Conservation (phyloP, 2,113 vertebrate species). For the Sander lucioperca region DNA sequence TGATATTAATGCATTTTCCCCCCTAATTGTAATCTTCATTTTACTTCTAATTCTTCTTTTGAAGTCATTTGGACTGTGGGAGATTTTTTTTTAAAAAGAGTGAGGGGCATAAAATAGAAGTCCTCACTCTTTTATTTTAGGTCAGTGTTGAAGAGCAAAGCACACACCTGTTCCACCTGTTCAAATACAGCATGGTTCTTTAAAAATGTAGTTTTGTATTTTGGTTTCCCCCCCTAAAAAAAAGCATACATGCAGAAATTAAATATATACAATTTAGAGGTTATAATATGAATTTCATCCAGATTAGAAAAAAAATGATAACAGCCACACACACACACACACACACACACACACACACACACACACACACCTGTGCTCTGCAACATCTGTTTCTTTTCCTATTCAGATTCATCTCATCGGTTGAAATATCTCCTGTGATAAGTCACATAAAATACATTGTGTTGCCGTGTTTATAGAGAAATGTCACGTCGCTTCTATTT, state of each 20-base stretch:
- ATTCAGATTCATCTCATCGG: constrained; percentile 7
- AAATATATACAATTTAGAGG: neutral
- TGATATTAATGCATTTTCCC: constrained; percentile 7
- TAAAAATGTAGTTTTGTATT: neutral
- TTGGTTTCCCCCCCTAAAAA: neutral
- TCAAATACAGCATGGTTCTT: constrained; percentile 24
- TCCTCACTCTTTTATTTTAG: constrained; percentile 3
- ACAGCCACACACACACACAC: constrained; percentile 42
- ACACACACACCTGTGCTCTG: constrained; percentile 28
- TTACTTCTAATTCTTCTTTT: constrained; percentile 7
- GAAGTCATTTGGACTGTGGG: constrained; percentile 19
- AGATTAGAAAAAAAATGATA: constrained; percentile 2
- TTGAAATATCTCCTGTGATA: constrained; percentile 28
- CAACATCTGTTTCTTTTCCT: neutral
- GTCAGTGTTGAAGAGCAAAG: constrained; percentile 22
- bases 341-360: constrained; percentile 54
- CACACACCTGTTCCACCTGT: constrained; percentile 53
- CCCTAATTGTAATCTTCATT: no score
- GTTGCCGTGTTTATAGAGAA: constrained; percentile 6
- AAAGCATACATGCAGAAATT: neutral
- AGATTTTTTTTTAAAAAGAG: constrained; percentile 5
- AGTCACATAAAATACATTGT: constrained; percentile 31
- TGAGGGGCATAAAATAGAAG: constrained; percentile 17
- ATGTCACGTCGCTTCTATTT: constrained; percentile 13
- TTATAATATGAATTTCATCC: constrained; percentile 7